Percentiles rank a stretch among this genome's conserved stretches.
Conservation (phyloP, 2,113 vertebrate species). For the Jacana jacana region DNA sequence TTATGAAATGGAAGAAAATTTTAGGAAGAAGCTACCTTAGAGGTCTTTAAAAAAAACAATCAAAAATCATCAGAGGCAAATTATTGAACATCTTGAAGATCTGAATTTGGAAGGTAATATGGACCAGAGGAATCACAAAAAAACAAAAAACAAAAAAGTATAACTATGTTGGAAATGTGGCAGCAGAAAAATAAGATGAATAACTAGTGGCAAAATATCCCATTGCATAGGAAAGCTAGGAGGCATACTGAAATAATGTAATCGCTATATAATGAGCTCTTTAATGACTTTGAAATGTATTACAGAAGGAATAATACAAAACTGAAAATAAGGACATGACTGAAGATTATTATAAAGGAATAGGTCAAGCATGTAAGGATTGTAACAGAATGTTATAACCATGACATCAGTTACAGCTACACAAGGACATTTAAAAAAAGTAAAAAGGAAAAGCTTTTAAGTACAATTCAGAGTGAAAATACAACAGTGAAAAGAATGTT, state of each 20-base stretch:
- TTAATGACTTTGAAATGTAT: not conserved
- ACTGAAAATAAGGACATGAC: not conserved
- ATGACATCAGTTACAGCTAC: not conserved
- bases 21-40: not conserved
- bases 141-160: not conserved
- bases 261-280: not conserved
- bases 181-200: not conserved
- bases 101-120: not conserved
- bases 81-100: not conserved
- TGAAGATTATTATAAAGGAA: not conserved
- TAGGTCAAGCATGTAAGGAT: not conserved
- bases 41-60: not conserved
- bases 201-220: not conserved
- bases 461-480: not conserved
- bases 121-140: not conserved
- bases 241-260: not conserved
- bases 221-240: not conserved
- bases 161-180: not conserved
- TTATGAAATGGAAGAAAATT: not conserved
- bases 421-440: not conserved
- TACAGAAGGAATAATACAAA: not conserved
- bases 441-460: not conserved
- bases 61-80: not conserved
- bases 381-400: not conserved
- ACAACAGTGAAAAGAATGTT: not conserved